A percentile compares a stretch with the other conserved stretches of the same genome.
Conservation (phyloP, 2,888 invertebrate species). For the Unio pictorum region DNA sequence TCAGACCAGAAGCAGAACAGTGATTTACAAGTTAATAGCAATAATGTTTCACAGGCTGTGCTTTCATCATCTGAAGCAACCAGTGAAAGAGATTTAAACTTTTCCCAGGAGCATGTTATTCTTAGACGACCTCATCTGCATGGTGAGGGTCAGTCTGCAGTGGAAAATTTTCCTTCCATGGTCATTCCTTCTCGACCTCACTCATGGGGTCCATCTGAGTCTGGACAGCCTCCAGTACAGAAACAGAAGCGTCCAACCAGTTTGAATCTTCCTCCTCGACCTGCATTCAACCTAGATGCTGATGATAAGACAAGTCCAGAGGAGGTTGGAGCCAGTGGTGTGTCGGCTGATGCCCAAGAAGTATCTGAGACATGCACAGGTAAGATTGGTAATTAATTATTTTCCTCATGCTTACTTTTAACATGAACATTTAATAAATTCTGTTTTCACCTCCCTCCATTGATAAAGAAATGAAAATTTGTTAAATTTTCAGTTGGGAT, state of each 20-base stretch:
- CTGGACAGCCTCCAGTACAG: slow-evolving; percentile 29
- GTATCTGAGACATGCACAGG: neutral
- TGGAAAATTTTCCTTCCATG: neutral
- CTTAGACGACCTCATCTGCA: slow-evolving; percentile 9
- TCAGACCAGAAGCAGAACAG: no score
- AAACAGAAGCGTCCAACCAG: slow-evolving; percentile 68
- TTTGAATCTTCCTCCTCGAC: slow-evolving; percentile 65
- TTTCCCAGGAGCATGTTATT: slow-evolving; percentile 12
- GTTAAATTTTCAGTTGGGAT: no score
- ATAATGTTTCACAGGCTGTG: neutral
- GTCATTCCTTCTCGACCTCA: slow-evolving; percentile 29
- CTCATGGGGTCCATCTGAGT: slow-evolving; percentile 51
- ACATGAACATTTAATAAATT: no score
- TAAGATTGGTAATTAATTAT: no score
- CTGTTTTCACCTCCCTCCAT: no score
- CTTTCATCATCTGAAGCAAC: slow-evolving; percentile 1
- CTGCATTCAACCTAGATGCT: slow-evolving; percentile 35
- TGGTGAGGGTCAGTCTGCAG: slow-evolving; percentile 9
- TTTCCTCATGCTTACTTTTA: no score
- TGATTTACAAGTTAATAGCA: no score
- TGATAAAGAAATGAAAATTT: no score
- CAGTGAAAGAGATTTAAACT: neutral
- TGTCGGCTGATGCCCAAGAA: slow-evolving; percentile 13
- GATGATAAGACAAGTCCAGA: slow-evolving; percentile 26
- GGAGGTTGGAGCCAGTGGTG: slow-evolving; percentile 8